Base-by-base conservation (phyloP, 2,113 vertebrate species). In the Salvelinus sp. region DNA sequence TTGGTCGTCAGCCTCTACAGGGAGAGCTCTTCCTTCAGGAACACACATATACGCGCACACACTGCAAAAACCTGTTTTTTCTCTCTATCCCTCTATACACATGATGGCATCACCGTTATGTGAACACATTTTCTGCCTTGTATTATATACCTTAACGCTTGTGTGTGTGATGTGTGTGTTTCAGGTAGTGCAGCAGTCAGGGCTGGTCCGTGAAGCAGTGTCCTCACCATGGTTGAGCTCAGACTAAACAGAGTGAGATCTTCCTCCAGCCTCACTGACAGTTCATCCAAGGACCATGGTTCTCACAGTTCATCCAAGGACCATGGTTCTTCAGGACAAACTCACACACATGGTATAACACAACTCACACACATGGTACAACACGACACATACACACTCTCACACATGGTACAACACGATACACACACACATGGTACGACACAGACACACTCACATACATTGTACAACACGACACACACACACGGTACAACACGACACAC, bases 151-250 rank as follows among this genome's bases (percentile, higher is more conserved):
- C 58, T n/a, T 33, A 92, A 93, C 84, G 0, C 18, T 18, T 57
- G 18, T 76, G 54, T 75, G 64, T 54, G 18, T 78, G n/a, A 72
- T 47, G 2, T 80, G 27, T 81, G 75, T 73, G 70, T 78, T 60
- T 70, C 78, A 90, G 91, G 86, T 91, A 89, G 85, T 83, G 80
- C 54, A 78, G 65, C 44, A 65, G 73, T 82, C 80, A 78, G 91
- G 83, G 82, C 62, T 83, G 72, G 63, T 76, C 33, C 62, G 78
- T 66, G 88, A 88, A 66, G 88, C 87, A 60, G 84, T 81, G 86
- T 95, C 82, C 93, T 97, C 38, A 82, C 81, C 77, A 93, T 85
- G 23, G 92, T 93, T 85, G 87, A 92, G 77, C 89, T 91, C 75
- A 92, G 93, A 84, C 87, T 94, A 78, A 90, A 90, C 3, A 88